Percentiles rank a stretch among this genome's conserved stretches.
Conservation (phyloP, 2,888 invertebrate genomes). For the Hecatera dysodea region DNA sequence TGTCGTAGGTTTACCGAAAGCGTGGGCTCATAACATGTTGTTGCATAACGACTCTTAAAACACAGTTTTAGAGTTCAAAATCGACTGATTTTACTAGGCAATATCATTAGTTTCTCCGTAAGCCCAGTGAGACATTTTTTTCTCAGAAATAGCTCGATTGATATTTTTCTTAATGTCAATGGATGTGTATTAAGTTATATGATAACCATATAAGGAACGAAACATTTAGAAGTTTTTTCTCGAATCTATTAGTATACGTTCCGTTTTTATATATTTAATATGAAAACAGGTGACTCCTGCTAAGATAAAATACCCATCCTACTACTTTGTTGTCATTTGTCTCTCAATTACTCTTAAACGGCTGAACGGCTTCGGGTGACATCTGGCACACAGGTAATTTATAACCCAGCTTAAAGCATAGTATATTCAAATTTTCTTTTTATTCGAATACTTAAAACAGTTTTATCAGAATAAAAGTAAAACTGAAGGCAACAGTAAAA, state of each 20-base stretch:
- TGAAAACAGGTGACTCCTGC: slow-evolving; percentile 10
- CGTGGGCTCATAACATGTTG: slow-evolving; percentile 37
- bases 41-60: neutral
- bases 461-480: neutral
- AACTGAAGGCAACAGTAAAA: neutral
- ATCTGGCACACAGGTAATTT: neutral
- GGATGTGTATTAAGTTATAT: slow-evolving; percentile 31
- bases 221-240: slow-evolving; percentile 21
- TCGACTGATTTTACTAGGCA: neutral
- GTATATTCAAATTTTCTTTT: neutral
- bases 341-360: neutral
- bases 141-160: slow-evolving; percentile 46
- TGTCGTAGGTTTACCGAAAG: slow-evolving; percentile 39
- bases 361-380: neutral
- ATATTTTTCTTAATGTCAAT: slow-evolving; percentile 43
- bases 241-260: slow-evolving; percentile 22
- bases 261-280: neutral
- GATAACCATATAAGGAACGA: slow-evolving; percentile 45
- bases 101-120: slow-evolving; percentile 28
- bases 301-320: neutral
- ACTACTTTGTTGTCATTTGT: neutral
- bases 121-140: slow-evolving; percentile 43
- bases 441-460: neutral
- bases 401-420: neutral
- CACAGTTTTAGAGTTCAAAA: slow-evolving; percentile 15